Evolutionary conservation across 2,797 vertebrate species (phyloP).

Genomic region (Phoxinus dragarum): DNA sequence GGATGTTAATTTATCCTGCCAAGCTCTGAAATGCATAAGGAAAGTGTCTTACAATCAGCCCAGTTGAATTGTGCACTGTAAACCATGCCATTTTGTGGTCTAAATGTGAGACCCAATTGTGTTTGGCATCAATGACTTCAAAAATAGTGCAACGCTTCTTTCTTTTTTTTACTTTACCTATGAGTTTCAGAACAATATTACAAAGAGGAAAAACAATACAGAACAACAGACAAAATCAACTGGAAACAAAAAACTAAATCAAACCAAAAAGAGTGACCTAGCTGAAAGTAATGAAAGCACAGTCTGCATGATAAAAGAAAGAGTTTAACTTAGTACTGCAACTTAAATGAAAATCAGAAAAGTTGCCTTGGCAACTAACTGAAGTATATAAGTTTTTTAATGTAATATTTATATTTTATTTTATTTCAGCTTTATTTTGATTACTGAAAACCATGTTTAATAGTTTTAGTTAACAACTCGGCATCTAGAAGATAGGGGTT

Average conservation of each 20-base stretch:
- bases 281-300: neutral
- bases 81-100: neutral
- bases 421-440: too few relatives aligned
- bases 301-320: neutral
- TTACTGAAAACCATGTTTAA: neutral
- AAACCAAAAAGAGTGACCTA: neutral
- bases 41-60: neutral
- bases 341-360: too few relatives aligned
- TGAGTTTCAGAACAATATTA: neutral
- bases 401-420: neutral
- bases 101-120: neutral
- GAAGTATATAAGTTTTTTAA: neutral
- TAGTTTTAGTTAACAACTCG: neutral
- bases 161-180: neutral
- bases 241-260: neutral
- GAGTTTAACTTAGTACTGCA: neutral
- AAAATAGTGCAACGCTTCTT: neutral
- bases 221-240: neutral
- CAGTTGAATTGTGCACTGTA: neutral
- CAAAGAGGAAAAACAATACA: neutral
- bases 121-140: neutral
- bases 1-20: neutral
- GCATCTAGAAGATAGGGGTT: neutral
- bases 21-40: neutral
- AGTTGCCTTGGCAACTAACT: too few relatives aligned